Evolutionary conservation across 2,888 invertebrate genomes (phyloP), one percentile per base, ranked within the genome.

Genomic region (Meliscaeva auricollis): DNA sequence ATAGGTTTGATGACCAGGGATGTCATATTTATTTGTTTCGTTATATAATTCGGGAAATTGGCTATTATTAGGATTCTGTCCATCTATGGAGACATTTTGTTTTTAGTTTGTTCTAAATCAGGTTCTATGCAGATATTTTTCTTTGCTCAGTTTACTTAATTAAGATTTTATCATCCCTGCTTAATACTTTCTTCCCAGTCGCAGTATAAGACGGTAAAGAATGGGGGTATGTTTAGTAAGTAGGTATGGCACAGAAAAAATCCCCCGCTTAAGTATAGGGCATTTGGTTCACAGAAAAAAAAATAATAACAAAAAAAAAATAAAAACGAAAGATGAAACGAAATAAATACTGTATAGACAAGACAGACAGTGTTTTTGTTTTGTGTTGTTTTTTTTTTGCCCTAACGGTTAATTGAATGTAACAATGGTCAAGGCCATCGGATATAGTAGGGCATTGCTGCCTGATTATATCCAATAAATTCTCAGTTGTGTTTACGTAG

Each of bases 381-480:
- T 72, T 26, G 2, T 26, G 26, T 26, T 26, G 26, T 26, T 68
- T 35, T 44, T 62, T 44, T 75, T 26, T 62, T 54, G 73, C 62
- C 77, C 85, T 77, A 85, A 81, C 69, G 81, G 85, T 58, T 85
- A 77, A 80, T 80, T 85, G 60, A 75, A 79, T 76, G 76, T 85
- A 76, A 85, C 76, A 56, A 73, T 74, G 85, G 81, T 77, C 80
- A 85, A 85, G 85, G 85, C 77, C 73, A 85, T 73, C 73, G 77
- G 81, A 77, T 80, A 72, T 80, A 68, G 76, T 68, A 69, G 50
- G 74, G 68, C 62, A 73, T 77, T 64, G 81, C 26, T 74, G 48
- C 30, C 52, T 17, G 46, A 64, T 62, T 38, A 26, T 62, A 62
- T 64, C 17, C 64, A 52, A 30, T 41, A 41, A 17, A 20, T 38